Conservation (phyloP, 2,888 invertebrate genomes). For the Aleiodes leptofemur region DNA sequence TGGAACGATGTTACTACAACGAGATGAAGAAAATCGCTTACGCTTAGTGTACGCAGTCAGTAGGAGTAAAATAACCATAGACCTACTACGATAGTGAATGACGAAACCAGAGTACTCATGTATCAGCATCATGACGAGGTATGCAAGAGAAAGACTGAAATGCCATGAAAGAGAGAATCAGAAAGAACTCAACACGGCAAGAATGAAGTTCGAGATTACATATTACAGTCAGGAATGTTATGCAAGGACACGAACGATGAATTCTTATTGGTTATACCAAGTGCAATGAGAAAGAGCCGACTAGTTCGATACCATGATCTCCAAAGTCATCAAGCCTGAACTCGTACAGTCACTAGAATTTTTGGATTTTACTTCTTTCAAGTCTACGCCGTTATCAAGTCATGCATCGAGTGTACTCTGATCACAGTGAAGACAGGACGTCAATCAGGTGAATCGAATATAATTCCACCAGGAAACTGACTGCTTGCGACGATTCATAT, state of each 20-base stretch:
- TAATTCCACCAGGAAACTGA: no score
- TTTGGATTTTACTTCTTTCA: constrained; percentile 56
- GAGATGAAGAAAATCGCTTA: constrained; percentile 33
- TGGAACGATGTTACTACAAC: constrained; percentile 49
- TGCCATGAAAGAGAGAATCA: not conserved
- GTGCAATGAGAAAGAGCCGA: not conserved
- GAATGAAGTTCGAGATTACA: not conserved
- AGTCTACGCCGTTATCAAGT: constrained; percentile 50
- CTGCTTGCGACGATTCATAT: no score
- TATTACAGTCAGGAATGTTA: not conserved
- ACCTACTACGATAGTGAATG: constrained; percentile 50
- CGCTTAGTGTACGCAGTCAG: constrained; percentile 49
- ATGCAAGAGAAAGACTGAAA: not conserved
- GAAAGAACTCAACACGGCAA: not conserved
- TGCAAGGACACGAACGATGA: no score
- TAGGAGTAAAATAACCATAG: constrained; percentile 57
- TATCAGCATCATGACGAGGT: not conserved
- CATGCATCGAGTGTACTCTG: no score
- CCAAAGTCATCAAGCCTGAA: constrained; percentile 54
- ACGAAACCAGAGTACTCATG: not conserved
- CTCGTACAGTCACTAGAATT: constrained; percentile 50
- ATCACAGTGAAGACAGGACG: no score
- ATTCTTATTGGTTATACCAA: not conserved
- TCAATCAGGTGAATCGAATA: no score
- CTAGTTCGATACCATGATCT: constrained; percentile 48